phyloP scores from a whole-genome alignment of 2,888 invertebrate genomes.

The Catocala fraxini region DNA sequence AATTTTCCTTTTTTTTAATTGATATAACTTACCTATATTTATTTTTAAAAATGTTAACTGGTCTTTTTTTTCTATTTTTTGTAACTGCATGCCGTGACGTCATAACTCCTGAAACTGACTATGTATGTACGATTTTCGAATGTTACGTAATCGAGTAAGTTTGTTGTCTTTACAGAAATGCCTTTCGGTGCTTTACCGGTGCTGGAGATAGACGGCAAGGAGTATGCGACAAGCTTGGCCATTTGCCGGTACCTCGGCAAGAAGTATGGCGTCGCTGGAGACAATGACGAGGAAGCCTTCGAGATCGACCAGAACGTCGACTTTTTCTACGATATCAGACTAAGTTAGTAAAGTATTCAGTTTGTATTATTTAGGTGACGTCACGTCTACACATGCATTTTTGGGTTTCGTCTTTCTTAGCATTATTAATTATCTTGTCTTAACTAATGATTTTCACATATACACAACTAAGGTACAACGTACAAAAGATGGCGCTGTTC shows the following conservation, averaged over 20 bases:
- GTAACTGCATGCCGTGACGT: too few species aligned
- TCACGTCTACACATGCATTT: not conserved
- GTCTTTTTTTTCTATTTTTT: too few species aligned
- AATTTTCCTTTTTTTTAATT: too few species aligned
- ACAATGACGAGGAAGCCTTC: slow-evolving; percentile 86
- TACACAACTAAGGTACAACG: too few species aligned
- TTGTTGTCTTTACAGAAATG: slow-evolving; percentile 46
- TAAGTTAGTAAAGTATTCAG: slow-evolving; percentile 76
- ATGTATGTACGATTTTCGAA: not conserved
- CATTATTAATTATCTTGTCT: too few species aligned
- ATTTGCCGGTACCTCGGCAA: slow-evolving; percentile 89
- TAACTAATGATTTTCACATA: too few species aligned
- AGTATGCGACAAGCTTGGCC: slow-evolving; percentile 87
- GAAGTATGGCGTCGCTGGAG: slow-evolving; percentile 87
- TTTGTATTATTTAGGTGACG: too few species aligned
- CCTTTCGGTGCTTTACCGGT: slow-evolving; percentile 89
- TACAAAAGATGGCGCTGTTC: too few species aligned
- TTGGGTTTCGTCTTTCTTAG: too few species aligned
- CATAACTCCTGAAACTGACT: too few species aligned
- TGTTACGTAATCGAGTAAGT: not conserved
- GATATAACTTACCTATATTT: too few species aligned
- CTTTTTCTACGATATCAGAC: slow-evolving; percentile 88
- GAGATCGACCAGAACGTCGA: slow-evolving; percentile 89
- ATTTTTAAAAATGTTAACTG: too few species aligned
- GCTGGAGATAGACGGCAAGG: slow-evolving; percentile 89